A percentile compares a stretch with the other conserved stretches of the same genome.
phyloP scores from a whole-genome alignment of 2,888 invertebrate species.

The Drosophila dives region DNA sequence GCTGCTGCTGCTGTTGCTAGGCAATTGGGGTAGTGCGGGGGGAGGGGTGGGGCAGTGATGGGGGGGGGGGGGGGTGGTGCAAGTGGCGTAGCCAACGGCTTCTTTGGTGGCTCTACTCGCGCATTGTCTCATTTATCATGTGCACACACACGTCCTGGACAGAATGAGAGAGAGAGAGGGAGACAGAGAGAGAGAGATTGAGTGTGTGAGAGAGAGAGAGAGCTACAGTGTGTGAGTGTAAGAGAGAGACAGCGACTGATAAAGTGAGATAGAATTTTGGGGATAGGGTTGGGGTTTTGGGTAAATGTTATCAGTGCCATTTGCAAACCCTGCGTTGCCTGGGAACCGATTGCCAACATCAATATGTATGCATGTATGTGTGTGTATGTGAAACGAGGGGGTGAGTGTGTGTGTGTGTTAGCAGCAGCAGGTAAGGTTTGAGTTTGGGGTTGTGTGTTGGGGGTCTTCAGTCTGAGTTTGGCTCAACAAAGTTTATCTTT shows the following conservation, averaged over 20 bases:
- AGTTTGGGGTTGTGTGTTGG: conserved; percentile 2
- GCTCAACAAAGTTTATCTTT: conserved; percentile 77
- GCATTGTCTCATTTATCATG: conserved; percentile 76
- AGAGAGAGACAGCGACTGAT: not conserved
- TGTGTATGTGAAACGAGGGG: not conserved
- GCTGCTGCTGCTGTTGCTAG: conserved; percentile 32
- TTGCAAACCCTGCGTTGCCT: conserved; percentile 59
- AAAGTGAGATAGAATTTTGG: not conserved
- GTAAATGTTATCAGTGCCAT: conserved; percentile 73
- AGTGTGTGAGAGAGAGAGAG: conserved; percentile 2
- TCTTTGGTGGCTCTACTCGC: conserved; percentile 51
- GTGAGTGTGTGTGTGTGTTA: not conserved
- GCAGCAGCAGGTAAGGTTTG: conserved; percentile 54
- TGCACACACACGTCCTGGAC: conserved; percentile 61
- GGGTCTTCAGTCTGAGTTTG: conserved; percentile 52
- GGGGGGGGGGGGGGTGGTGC: conserved; percentile 10
- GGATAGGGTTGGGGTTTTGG: conserved; percentile 23
- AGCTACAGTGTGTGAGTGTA: not conserved
- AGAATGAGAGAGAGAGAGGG: conserved; percentile 25
- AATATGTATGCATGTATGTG: conserved; percentile 39
- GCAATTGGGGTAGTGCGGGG: conserved; percentile 7
- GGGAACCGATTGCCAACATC: conserved; percentile 74
- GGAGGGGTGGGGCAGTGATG: not conserved
- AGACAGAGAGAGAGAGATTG: not conserved
- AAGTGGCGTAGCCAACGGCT: conserved; percentile 63